Percentiles rank a stretch among this genome's conserved stretches.
phyloP scores from a whole-genome alignment of 2,888 invertebrate species.

The Thereva nobilitata region DNA sequence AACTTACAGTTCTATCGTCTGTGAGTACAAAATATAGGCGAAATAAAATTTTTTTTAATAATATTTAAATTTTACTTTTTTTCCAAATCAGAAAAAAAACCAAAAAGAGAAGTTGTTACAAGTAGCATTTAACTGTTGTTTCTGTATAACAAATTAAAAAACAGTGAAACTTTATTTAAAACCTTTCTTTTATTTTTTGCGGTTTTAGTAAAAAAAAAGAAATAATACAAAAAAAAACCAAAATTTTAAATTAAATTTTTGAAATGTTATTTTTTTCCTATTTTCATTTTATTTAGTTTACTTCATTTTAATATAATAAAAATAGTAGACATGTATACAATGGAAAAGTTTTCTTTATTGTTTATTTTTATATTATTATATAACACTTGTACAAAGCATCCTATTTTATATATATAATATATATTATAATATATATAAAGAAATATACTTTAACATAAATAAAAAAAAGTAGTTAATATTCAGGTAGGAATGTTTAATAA shows the following conservation, averaged over 20 bases:
- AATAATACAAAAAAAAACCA: not conserved
- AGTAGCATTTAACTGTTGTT: too few species aligned
- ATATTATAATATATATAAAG: too few species aligned
- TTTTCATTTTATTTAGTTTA: too few species aligned
- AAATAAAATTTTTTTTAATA: conserved; percentile 10
- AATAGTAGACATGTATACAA: not conserved
- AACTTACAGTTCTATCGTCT: conserved; percentile 41
- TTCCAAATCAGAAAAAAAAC: not conserved
- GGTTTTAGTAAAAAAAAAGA: conserved; percentile 12
- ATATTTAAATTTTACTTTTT: conserved; percentile 11
- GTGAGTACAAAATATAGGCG: conserved; percentile 34
- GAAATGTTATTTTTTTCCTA: too few species aligned
- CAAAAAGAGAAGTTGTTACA: too few species aligned
- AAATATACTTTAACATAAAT: too few species aligned
- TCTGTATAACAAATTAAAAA: too few species aligned
- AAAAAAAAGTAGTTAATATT: conserved; percentile 21
- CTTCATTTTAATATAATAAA: conserved; percentile 6
- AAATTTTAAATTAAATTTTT: too few species aligned
- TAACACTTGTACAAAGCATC: conserved; percentile 40
- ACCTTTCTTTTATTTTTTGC: not conserved
- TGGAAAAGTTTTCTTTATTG: not conserved
- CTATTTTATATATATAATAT: conserved; percentile 12
- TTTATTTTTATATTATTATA: conserved; percentile 33
- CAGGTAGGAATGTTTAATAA: conserved; percentile 37
- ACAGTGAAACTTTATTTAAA: too few species aligned